A percentile compares a stretch with the other conserved stretches of the same genome.
These are phyloP conservation scores for Diceros bicornis DNA, from an alignment of 2,797 vertebrate species.

Conservation along the genomic window DNA sequence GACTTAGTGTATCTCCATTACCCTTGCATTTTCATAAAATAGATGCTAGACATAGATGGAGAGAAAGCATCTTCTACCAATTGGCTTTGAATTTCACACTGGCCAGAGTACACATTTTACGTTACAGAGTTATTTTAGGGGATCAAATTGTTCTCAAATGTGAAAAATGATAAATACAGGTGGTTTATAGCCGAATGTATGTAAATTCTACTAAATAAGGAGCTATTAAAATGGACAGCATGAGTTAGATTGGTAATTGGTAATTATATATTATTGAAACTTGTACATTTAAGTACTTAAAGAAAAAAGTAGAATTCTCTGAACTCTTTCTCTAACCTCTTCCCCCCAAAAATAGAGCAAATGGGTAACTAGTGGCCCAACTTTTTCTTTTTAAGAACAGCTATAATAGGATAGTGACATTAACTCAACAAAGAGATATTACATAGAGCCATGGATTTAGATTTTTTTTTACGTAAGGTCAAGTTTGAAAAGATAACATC, in stretches of 20 bases:
- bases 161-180: conserved; percentile 11
- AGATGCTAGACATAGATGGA: background rate
- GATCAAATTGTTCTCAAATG: background rate
- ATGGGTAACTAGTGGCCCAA: background rate
- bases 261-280: conserved; percentile 12
- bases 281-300: conserved; percentile 4
- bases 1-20: background rate
- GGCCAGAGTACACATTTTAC: background rate
- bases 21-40: background rate
- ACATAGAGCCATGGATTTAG: background rate
- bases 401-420: background rate
- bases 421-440: background rate
- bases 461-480: conserved; percentile 22
- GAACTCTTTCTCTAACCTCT: background rate
- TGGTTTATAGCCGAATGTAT: background rate
- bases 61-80: background rate
- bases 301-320: conserved; percentile 51
- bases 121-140: conserved; percentile 12
- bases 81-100: background rate
- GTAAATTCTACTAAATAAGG: conserved; percentile 60
- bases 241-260: background rate
- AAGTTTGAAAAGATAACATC: conserved; percentile 51
- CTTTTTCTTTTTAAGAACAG: conserved; percentile 55
- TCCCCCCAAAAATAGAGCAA: background rate
- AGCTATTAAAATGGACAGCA: background rate